Percentiles rank a stretch among this genome's conserved stretches.
Conservation (phyloP, 2,888 invertebrate genomes). For the Gari tellinella region DNA sequence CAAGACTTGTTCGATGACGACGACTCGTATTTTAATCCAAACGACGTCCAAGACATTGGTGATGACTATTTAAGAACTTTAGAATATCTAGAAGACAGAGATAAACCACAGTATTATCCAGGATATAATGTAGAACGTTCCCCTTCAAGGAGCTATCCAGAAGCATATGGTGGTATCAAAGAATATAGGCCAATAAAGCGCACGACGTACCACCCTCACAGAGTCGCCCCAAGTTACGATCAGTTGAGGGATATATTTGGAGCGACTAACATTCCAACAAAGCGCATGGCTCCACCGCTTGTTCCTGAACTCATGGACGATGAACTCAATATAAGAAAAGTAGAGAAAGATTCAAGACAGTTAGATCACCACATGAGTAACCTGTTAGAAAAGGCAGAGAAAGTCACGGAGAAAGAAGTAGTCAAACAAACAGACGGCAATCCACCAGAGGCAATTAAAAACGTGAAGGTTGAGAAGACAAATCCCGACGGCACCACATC, state of each 20-base stretch:
- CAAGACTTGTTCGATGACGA: slow-evolving; percentile 29
- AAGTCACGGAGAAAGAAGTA: slow-evolving; percentile 4
- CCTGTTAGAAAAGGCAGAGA: slow-evolving; percentile 26
- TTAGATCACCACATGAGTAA: slow-evolving; percentile 14
- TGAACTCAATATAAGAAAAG: not conserved
- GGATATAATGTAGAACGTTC: too few relatives aligned
- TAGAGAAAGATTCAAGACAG: not conserved
- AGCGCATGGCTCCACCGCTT: slow-evolving; percentile 30
- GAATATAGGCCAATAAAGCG: slow-evolving; percentile 42
- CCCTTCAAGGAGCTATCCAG: not conserved
- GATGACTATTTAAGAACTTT: not conserved
- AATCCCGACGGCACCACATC: slow-evolving; percentile 16
- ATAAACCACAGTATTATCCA: not conserved
- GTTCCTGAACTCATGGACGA: not conserved
- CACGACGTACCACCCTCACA: slow-evolving; percentile 32
- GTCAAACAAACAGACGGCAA: not conserved
- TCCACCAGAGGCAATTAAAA: slow-evolving; percentile 12
- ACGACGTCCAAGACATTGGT: slow-evolving; percentile 14
- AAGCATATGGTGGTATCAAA: not conserved
- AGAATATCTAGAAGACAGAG: slow-evolving; percentile 11
- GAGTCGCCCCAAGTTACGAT: slow-evolving; percentile 41
- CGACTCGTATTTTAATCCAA: slow-evolving; percentile 48
- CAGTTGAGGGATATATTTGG: slow-evolving; percentile 56
- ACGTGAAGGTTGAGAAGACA: slow-evolving; percentile 15
- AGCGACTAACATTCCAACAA: slow-evolving; percentile 44